Percentiles rank a stretch among this genome's conserved stretches.
These are phyloP conservation scores for Mystacornis crossleyi DNA, from an alignment of 2,113 vertebrate species.

Conservation along the genomic window DNA sequence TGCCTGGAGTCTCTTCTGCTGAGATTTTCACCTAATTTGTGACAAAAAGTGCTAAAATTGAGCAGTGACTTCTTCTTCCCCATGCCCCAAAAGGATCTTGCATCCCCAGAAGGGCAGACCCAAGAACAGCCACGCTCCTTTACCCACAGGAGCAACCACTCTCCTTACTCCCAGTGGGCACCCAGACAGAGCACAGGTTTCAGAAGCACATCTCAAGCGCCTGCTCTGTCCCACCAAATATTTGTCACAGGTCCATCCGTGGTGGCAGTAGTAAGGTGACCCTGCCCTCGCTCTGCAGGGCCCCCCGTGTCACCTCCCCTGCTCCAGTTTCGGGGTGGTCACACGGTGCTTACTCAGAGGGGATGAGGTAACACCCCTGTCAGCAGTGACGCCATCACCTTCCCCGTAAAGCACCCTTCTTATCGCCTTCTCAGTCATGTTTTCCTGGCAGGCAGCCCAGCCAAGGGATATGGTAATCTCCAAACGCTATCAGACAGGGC, in stretches of 20 bases:
- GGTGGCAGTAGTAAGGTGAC: background rate
- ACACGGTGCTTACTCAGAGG: background rate
- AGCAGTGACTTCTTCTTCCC: background rate
- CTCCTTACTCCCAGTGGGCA: background rate
- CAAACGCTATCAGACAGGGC: background rate
- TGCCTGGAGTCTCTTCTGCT: background rate
- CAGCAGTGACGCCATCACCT: background rate
- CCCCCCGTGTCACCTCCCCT: background rate
- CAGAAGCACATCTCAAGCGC: background rate
- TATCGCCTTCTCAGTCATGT: conserved; percentile 53
- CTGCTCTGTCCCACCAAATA: background rate
- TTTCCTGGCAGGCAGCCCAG: conserved; percentile 68
- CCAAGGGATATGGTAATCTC: conserved; percentile 1
- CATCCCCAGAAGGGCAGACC: background rate
- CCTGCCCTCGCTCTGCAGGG: background rate
- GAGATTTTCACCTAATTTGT: background rate
- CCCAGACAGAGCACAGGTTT: background rate
- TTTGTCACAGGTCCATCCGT: background rate
- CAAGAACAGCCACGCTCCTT: background rate
- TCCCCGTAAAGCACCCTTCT: conserved; percentile 50
- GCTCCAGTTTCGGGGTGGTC: background rate
- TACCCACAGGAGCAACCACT: background rate
- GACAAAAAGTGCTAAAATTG: background rate
- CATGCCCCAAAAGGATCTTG: background rate
- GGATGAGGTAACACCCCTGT: conserved; percentile 10